These are phyloP conservation scores for Camarhynchus parvulus DNA, from an alignment of 2,113 vertebrate genomes.

Conservation along the genomic window DNA sequence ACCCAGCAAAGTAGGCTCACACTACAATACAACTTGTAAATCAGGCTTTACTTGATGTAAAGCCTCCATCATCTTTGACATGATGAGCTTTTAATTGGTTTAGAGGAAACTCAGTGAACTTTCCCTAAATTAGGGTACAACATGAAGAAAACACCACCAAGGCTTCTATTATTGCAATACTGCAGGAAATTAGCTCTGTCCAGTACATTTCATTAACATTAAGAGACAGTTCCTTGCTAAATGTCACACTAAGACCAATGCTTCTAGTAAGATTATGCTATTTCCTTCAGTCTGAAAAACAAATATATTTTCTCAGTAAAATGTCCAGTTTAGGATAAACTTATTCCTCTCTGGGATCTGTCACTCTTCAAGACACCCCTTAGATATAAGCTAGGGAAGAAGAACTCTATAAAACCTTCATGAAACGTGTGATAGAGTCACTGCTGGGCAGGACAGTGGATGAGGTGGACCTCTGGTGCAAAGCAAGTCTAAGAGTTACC, in stretches of 20 bases:
- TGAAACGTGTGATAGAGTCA: background rate
- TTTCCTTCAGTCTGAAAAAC: background rate
- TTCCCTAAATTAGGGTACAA: background rate
- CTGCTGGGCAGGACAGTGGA: background rate
- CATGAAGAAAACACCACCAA: background rate
- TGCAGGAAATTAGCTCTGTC: background rate
- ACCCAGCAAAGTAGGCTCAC: background rate
- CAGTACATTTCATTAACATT: background rate
- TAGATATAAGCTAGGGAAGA: background rate
- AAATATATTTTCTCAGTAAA: background rate
- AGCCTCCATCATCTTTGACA: background rate
- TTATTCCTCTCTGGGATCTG: background rate
- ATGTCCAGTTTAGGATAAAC: background rate
- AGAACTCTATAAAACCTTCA: background rate
- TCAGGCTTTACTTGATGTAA: background rate
- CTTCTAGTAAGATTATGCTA: background rate
- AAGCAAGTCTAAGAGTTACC: background rate
- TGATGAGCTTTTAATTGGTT: background rate
- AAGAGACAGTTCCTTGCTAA: background rate
- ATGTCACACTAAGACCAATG: background rate
- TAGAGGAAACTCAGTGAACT: background rate
- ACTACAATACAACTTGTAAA: background rate
- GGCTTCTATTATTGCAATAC: background rate
- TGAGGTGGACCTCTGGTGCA: background rate
- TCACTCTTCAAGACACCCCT: background rate